Evolutionary conservation across 1,140 invertebrate genomes (phyloP), one percentile per base, ranked within the genome.

Genomic region (Leptestheria dahalacensis): DNA sequence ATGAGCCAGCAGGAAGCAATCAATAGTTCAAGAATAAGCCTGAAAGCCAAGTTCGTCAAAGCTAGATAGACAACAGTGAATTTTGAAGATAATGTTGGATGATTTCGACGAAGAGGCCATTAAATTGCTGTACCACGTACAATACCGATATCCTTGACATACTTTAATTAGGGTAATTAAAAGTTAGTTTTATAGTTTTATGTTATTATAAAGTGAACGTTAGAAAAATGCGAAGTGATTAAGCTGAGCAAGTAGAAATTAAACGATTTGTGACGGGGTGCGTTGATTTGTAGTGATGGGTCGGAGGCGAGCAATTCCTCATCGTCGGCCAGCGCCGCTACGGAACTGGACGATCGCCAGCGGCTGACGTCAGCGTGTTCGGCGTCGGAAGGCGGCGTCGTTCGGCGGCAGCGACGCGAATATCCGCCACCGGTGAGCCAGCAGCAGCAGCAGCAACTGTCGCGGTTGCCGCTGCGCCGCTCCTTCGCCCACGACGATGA

Each of bases 221-320:
- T n/a, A n/a, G n/a, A n/a, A n/a, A n/a, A n/a, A n/a, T n/a, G n/a
- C n/a, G n/a, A n/a, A n/a, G n/a, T n/a, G n/a, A n/a, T n/a, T n/a
- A n/a, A n/a, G n/a, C n/a, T n/a, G n/a, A n/a, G n/a, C n/a, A n/a
- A n/a, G n/a, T n/a, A n/a, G n/a, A n/a, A n/a, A n/a, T n/a, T n/a
- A n/a, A n/a, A n/a, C n/a, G n/a, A n/a, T 49, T 49, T 49, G 18
- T 49, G 4, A 3, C 12, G 3, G 12, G 12, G 49, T 51, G 23
- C 26, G 12, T 9, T 18, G 11, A 51, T 18, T 11, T 51, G 12
- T 54, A 55, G 53, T 55, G 53, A 55, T 55, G 53, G 53, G 21
- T 55, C 53, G 12, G 53, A 55, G 24, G 53, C 53, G 26, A 55
- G 53, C 33, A 55, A 55, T 55, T 55, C 53, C 28, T 55, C 53